Evolutionary conservation across 2,113 vertebrate genomes (phyloP).

Genomic region (Dicentrarchus labrax): DNA sequence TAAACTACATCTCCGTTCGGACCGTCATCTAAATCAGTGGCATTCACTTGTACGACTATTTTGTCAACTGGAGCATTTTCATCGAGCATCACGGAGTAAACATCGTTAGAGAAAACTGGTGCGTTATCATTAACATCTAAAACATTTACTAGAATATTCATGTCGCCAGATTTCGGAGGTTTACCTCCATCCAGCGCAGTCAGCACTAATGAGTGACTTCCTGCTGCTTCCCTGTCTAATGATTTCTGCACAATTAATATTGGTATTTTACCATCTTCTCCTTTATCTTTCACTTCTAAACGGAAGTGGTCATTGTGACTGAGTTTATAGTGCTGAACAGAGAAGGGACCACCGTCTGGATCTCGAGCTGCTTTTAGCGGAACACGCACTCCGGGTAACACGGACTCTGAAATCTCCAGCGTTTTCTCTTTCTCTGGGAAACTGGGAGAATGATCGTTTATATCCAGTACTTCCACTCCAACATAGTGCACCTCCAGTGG

Average conservation of each 20-base stretch:
- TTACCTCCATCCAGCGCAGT: constrained; percentile 81
- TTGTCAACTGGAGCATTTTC: constrained; percentile 73
- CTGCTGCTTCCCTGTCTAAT: constrained; percentile 73
- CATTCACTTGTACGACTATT: constrained; percentile 71
- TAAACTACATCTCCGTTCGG: constrained; percentile 75
- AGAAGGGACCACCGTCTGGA: constrained; percentile 81
- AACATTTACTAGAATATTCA: constrained; percentile 73
- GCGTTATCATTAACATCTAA: constrained; percentile 81
- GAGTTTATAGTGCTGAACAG: constrained; percentile 83
- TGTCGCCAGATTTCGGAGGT: constrained; percentile 66
- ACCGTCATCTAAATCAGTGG: constrained; percentile 79
- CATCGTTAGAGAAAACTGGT: constrained; percentile 69
- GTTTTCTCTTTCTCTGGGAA: constrained; percentile 74
- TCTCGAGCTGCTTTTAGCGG: constrained; percentile 81
- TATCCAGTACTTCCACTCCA: constrained; percentile 83
- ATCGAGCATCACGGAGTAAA: constrained; percentile 46
- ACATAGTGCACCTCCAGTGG: constrained; percentile 88
- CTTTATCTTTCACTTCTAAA: constrained; percentile 73
- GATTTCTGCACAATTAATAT: constrained; percentile 75
- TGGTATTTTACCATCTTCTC: constrained; percentile 74
- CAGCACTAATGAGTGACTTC: constrained; percentile 60
- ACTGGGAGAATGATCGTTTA: constrained; percentile 86
- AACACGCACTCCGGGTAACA: constrained; percentile 77
- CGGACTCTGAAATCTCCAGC: constrained; percentile 79
- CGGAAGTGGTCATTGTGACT: constrained; percentile 75